Percentiles rank a stretch among this genome's conserved stretches.
Conservation (phyloP, 2,888 invertebrate genomes). For the Pegoplata infirma region DNA sequence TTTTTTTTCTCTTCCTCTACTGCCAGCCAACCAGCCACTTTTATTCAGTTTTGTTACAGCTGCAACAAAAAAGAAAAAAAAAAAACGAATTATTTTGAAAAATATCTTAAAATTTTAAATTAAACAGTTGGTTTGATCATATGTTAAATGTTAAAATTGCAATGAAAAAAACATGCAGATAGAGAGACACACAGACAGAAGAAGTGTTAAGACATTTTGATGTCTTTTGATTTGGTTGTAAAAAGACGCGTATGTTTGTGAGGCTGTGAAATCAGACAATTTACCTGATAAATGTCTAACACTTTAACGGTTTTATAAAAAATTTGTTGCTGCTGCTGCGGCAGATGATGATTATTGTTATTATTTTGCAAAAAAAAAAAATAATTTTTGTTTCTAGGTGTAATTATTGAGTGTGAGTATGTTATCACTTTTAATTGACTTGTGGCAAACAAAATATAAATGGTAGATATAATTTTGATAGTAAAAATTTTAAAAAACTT, state of each 20-base stretch:
- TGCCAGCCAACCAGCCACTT: not conserved
- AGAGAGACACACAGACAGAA: too few relatives aligned
- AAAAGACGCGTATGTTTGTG: conserved; percentile 13
- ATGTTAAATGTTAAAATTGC: conserved; percentile 7
- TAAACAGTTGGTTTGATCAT: conserved; percentile 44
- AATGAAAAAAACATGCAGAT: too few relatives aligned
- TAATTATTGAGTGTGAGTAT: not conserved
- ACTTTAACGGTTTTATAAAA: conserved; percentile 46
- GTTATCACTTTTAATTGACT: not conserved
- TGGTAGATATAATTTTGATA: too few relatives aligned
- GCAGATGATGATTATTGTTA: not conserved
- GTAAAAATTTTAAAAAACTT: too few relatives aligned
- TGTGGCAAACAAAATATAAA: too few relatives aligned
- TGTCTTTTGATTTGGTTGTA: conserved; percentile 41
- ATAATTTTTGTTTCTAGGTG: not conserved
- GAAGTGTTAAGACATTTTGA: conserved; percentile 50
- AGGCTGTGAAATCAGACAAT: conserved; percentile 18
- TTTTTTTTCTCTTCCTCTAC: conserved; percentile 20
- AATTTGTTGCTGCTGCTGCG: not conserved
- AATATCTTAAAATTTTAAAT: conserved; percentile 36
- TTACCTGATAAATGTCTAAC: conserved; percentile 46
- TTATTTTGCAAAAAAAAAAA: too few relatives aligned
- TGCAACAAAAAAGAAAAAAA: too few relatives aligned
- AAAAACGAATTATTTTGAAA: conserved; percentile 7
- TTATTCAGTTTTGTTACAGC: conserved; percentile 38